Conservation (phyloP, 2,113 vertebrate genomes). For the Myodes glareolus region DNA sequence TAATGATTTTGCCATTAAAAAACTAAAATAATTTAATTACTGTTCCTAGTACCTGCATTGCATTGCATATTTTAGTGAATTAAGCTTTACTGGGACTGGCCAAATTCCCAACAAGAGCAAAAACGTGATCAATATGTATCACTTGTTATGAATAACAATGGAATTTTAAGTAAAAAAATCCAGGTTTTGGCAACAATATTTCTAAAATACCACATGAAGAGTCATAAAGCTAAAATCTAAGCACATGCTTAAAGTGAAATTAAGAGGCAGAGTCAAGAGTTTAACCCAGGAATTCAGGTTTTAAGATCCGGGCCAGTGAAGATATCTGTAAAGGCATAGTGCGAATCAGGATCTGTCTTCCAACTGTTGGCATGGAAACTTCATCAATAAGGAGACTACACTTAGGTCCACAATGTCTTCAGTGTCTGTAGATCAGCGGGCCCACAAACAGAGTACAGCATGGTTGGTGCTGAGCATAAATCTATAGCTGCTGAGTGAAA, state of each 20-base stretch:
- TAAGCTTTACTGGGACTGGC: neutral
- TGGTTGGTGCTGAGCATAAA: neutral
- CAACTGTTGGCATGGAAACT: neutral
- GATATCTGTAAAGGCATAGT: neutral
- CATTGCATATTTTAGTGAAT: neutral
- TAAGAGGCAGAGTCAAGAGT: neutral
- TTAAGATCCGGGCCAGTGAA: neutral
- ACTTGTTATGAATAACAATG: neutral
- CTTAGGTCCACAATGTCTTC: neutral
- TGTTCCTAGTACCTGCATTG: neutral
- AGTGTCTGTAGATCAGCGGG: accelerated
- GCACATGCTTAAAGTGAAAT: neutral
- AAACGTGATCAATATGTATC: neutral
- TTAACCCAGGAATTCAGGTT: neutral
- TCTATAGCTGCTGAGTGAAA: neutral
- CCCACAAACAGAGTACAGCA: neutral
- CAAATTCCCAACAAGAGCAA: neutral
- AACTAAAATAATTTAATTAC: neutral
- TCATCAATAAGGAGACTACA: neutral
- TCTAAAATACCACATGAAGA: neutral
- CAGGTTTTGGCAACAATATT: neutral
- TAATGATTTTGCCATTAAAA: neutral
- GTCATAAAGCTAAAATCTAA: neutral
- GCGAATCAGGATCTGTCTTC: neutral
- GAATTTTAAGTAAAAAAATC: neutral